Conservation (phyloP, 2,797 vertebrate species). For the Chiloscyllium punctatum region DNA sequence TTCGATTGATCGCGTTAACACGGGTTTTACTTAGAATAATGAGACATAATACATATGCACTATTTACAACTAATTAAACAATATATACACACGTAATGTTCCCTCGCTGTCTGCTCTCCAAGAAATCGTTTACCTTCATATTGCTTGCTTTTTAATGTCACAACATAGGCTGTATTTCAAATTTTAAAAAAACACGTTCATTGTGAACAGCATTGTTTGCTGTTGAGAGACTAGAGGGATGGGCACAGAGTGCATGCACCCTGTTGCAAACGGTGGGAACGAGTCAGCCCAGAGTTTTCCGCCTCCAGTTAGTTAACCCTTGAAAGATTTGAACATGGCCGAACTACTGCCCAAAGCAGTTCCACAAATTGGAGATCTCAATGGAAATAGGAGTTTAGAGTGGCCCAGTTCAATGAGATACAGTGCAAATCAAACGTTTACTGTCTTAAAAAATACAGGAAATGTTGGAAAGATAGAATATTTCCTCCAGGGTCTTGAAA, state of each 20-base stretch:
- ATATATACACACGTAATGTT: constrained; percentile 36
- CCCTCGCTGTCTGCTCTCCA: not conserved
- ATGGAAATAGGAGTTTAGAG: not conserved
- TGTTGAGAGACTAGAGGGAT: not conserved
- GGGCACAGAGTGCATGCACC: no score
- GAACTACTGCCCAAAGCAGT: not conserved
- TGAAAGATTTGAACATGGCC: not conserved
- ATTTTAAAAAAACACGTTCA: not conserved
- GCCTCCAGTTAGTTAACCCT: not conserved
- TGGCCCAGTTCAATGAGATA: not conserved
- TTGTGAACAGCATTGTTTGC: not conserved
- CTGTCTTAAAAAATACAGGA: not conserved
- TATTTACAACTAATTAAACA: constrained; percentile 38
- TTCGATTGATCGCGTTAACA: constrained; percentile 15
- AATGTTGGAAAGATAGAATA: not conserved
- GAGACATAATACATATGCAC: constrained; percentile 38
- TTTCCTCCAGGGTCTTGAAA: not conserved
- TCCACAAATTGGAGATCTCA: not conserved
- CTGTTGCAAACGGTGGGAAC: not conserved
- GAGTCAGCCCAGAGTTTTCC: not conserved
- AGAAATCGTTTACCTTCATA: constrained; percentile 28
- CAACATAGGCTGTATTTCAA: constrained; percentile 27
- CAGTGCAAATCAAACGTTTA: not conserved
- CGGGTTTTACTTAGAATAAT: constrained; percentile 37
- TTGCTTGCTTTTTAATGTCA: constrained; percentile 10